Evolutionary conservation across 2,113 vertebrate species (phyloP).

Genomic region (Pachypanchax playfairii): DNA sequence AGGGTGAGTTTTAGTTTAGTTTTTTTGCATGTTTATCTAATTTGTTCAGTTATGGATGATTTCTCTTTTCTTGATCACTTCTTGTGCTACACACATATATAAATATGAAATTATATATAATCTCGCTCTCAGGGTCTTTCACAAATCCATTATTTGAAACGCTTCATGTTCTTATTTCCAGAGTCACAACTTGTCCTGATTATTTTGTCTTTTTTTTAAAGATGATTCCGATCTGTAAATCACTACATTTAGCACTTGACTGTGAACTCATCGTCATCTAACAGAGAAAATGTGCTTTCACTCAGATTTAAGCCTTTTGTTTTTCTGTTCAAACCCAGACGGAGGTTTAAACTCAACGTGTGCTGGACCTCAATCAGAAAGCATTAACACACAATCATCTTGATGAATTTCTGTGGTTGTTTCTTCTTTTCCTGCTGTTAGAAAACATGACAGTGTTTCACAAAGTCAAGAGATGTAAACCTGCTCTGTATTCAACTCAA

Average conservation of each 20-base stretch:
- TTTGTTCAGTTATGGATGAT: conserved; percentile 81
- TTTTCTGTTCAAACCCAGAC: conserved; percentile 6
- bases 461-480: conserved; percentile 86
- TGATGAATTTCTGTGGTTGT: conserved; percentile 51
- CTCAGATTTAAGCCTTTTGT: not conserved
- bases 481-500: conserved; percentile 95
- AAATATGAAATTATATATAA: conserved; percentile 61
- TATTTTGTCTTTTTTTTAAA: conserved; percentile 65
- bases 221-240: conserved; percentile 84
- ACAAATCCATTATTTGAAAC: conserved; percentile 83
- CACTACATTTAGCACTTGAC: conserved; percentile 96
- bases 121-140: conserved; percentile 97
- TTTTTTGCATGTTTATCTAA: conserved; percentile 93
- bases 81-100: conserved; percentile 71
- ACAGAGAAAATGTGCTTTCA: conserved; percentile 37
- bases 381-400: conserved; percentile 75
- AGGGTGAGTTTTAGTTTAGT: conserved; percentile 93
- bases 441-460: conserved; percentile 68
- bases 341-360: conserved; percentile 56
- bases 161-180: conserved; percentile 69
- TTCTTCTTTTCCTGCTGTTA: conserved; percentile 60
- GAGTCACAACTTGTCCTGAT: conserved; percentile 84
- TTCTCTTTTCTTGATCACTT: conserved; percentile 61
- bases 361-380: conserved; percentile 88
- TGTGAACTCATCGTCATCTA: conserved; percentile 83